Evolutionary conservation across 2,113 vertebrate species (phyloP).

Genomic region (Microcebus lehilahytsara): DNA sequence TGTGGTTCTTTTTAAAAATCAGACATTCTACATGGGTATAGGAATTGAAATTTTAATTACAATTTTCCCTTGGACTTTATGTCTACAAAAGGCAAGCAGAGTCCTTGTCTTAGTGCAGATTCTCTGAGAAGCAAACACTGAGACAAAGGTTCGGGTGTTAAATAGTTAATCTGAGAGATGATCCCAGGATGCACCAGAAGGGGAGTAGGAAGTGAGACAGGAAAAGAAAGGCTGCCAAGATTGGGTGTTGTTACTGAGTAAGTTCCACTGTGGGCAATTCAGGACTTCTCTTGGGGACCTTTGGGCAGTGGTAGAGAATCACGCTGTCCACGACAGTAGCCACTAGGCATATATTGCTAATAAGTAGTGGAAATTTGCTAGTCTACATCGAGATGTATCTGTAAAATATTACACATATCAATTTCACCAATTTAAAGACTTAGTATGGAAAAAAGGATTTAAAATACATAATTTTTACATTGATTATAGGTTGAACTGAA

Average conservation of each 20-base stretch:
- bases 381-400: not conserved
- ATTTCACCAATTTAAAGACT: not conserved
- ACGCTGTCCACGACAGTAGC: not conserved
- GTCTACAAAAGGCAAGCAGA: not conserved
- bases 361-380: not conserved
- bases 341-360: not conserved
- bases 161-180: conserved; percentile 12
- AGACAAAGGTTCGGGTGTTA: not conserved
- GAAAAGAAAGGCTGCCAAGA: not conserved
- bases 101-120: not conserved
- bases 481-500: not conserved
- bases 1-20: not conserved
- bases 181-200: not conserved
- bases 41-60: not conserved
- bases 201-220: not conserved
- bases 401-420: not conserved
- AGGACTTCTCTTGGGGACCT: not conserved
- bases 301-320: not conserved
- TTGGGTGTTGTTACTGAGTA: not conserved
- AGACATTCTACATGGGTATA: not conserved
- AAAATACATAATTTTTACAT: not conserved
- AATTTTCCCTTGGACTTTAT: not conserved
- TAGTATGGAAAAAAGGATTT: not conserved
- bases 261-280: not conserved
- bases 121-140: not conserved